Evolutionary conservation across 2,113 vertebrate species (phyloP).

Genomic region (Tyrannus savana): DNA sequence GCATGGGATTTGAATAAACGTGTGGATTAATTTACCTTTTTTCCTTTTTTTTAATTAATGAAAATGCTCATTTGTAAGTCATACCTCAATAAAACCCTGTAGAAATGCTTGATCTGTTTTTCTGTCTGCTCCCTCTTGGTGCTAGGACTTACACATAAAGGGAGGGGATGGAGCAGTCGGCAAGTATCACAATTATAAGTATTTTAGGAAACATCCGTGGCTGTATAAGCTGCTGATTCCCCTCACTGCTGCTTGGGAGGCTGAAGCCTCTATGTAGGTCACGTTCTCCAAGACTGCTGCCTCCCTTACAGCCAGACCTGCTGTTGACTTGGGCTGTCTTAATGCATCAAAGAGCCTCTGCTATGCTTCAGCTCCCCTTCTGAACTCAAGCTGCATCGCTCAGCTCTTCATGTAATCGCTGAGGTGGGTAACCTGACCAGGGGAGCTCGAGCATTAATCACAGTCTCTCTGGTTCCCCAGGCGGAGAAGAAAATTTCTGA

Average conservation of each 20-base stretch:
- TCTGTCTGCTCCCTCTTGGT: not conserved
- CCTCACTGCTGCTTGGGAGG: slow-evolving; percentile 27
- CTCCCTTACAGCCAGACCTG: slow-evolving; percentile 43
- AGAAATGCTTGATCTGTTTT: slow-evolving; percentile 7
- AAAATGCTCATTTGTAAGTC: slow-evolving; percentile 25
- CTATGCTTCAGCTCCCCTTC: slow-evolving; percentile 36
- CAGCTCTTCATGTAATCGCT: slow-evolving; percentile 16
- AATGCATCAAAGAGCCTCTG: slow-evolving; percentile 36
- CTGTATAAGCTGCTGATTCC: slow-evolving; percentile 22
- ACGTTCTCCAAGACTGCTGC: slow-evolving; percentile 43
- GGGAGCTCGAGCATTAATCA: not conserved
- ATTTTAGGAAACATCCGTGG: slow-evolving; percentile 22
- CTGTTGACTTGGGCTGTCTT: slow-evolving; percentile 57
- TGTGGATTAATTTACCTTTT: slow-evolving; percentile 23
- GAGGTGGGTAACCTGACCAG: slow-evolving; percentile 49
- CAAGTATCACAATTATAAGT: not conserved
- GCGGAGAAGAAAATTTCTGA: not conserved
- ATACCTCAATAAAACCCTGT: not conserved
- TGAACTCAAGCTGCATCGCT: slow-evolving; percentile 32
- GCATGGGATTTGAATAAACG: not conserved
- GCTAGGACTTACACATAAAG: not conserved
- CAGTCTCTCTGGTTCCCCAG: not conserved
- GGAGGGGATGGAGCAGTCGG: not conserved
- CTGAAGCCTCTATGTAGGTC: slow-evolving; percentile 63
- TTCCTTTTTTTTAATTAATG: not conserved